These are phyloP conservation scores for Pollimyrus isidori DNA, from an alignment of 2,113 vertebrate species.

Conservation along the genomic window DNA sequence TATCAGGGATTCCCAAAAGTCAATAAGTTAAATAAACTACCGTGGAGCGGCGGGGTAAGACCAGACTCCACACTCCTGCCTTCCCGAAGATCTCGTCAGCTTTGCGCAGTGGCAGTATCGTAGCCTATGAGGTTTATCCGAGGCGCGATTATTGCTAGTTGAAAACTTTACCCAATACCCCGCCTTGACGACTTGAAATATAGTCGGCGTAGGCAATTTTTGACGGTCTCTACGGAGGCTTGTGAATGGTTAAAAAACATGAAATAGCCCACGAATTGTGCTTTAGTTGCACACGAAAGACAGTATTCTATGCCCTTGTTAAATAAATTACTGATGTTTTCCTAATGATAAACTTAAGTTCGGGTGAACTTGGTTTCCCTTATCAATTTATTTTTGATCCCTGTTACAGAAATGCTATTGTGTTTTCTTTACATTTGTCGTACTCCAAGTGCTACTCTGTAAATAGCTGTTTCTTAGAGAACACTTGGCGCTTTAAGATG, in stretches of 20 bases:
- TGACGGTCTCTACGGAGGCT: constrained; percentile 16
- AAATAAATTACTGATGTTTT: too few relatives aligned
- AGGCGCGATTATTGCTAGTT: constrained; percentile 34
- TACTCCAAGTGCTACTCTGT: too few relatives aligned
- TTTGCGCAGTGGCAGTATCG: constrained; percentile 31
- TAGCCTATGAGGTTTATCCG: constrained; percentile 28
- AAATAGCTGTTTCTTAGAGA: too few relatives aligned
- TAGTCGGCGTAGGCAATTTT: constrained; percentile 20
- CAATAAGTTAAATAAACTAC: neutral
- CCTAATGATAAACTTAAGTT: too few relatives aligned
- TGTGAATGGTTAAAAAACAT: neutral
- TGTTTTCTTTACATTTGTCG: too few relatives aligned
- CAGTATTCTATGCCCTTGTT: too few relatives aligned
- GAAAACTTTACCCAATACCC: constrained; percentile 31
- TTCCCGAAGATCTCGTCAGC: neutral
- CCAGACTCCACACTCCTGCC: neutral
- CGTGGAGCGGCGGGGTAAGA: neutral
- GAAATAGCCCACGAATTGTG: too few relatives aligned
- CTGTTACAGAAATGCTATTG: too few relatives aligned
- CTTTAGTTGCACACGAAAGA: too few relatives aligned
- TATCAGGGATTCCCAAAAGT: neutral
- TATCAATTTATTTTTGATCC: too few relatives aligned
- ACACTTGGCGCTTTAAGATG: too few relatives aligned
- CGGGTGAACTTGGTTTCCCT: too few relatives aligned
- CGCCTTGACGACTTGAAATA: constrained; percentile 29